Percentiles rank a stretch among this genome's conserved stretches.
Conservation (phyloP, 2,797 vertebrate species). For the Phyllotis vaccarum region DNA sequence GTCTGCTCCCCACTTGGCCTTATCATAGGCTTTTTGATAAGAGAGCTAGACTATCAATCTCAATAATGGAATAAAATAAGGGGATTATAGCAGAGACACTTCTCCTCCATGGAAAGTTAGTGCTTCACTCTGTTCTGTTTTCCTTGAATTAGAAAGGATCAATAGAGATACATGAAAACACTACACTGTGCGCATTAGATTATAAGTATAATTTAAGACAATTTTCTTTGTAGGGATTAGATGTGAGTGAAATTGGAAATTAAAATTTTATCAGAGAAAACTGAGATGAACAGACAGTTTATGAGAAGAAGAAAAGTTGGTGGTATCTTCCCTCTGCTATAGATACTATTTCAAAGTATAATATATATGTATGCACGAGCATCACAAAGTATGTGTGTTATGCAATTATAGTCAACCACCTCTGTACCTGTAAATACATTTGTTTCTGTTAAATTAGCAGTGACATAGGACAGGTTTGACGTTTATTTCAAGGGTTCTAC, state of each 20-base stretch:
- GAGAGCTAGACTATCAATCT: background rate
- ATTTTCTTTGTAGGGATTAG: slow-evolving; percentile 48
- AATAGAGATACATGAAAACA: background rate
- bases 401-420: background rate
- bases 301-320: slow-evolving; percentile 37
- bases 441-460: slow-evolving; percentile 8
- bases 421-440: background rate
- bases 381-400: background rate
- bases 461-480: background rate
- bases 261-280: slow-evolving; percentile 52
- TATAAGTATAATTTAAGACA: slow-evolving; percentile 42
- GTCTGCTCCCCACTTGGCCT: background rate
- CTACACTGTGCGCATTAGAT: background rate
- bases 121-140: background rate
- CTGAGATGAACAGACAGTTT: slow-evolving; percentile 9
- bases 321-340: background rate
- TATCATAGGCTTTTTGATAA: background rate
- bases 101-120: background rate
- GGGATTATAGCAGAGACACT: background rate
- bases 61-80: slow-evolving; percentile 42
- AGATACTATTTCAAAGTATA: slow-evolving; percentile 30
- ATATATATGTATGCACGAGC: background rate
- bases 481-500: background rate
- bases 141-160: background rate
- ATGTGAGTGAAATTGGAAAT: slow-evolving; percentile 30